A percentile compares a stretch with the other conserved stretches of the same genome.
phyloP scores from a whole-genome alignment of 2,113 vertebrate species.

The Toxotes chatareus region DNA sequence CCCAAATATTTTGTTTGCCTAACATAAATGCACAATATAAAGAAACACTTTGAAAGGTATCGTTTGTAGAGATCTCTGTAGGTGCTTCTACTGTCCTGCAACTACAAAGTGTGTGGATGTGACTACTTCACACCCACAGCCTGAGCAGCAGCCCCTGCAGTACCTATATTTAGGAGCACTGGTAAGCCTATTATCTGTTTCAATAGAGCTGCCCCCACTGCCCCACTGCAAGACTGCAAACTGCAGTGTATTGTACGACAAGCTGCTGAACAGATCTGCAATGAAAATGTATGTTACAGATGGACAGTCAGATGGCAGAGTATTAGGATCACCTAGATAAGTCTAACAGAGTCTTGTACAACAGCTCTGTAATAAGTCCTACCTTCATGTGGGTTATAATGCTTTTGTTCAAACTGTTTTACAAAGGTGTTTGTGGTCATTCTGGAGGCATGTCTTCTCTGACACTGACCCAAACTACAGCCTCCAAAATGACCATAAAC shows the following conservation, averaged over 20 bases:
- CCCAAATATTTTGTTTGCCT: not conserved
- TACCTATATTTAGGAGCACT: conserved; percentile 72
- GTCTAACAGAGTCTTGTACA: not conserved
- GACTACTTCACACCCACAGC: conserved; percentile 31
- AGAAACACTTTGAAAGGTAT: not conserved
- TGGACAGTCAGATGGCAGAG: not conserved
- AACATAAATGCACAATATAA: not conserved
- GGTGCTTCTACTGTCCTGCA: not conserved
- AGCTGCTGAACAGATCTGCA: not conserved
- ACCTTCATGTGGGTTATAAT: not conserved
- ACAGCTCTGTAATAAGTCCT: not conserved
- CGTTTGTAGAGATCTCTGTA: not conserved
- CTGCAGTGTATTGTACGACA: not conserved
- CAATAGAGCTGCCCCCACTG: conserved; percentile 24
- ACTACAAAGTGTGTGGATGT: conserved; percentile 11
- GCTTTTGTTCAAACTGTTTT: not conserved
- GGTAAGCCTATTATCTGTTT: conserved; percentile 75
- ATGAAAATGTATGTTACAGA: not conserved
- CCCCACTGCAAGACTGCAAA: conserved; percentile 11
- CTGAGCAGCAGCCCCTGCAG: conserved; percentile 48
- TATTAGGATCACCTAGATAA: not conserved
- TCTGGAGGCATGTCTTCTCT: not conserved
- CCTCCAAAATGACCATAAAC: not conserved
- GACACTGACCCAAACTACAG: not conserved
- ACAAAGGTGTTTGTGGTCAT: not conserved